Percentiles rank a stretch among this genome's conserved stretches.
These are phyloP conservation scores for Apocheima hispidaria DNA, from an alignment of 2,888 invertebrate species.

Conservation along the genomic window DNA sequence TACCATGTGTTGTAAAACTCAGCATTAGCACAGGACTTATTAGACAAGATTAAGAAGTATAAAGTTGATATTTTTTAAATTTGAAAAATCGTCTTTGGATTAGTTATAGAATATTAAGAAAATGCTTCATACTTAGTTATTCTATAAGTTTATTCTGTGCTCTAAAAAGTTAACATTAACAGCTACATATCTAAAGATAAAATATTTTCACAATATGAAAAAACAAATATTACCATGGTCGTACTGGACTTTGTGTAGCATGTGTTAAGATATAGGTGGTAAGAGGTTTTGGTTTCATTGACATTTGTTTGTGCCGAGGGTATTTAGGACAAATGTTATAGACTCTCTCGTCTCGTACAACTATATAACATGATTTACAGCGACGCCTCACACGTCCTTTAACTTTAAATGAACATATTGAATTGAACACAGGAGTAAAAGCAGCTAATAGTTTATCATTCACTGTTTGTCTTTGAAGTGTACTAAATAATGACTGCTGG, in stretches of 20 bases:
- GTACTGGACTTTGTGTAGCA: constrained; percentile 87
- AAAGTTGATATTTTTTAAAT: too few relatives aligned
- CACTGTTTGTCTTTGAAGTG: constrained; percentile 52
- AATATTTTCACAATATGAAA: not conserved
- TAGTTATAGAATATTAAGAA: not conserved
- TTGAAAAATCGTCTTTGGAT: not conserved
- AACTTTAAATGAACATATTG: constrained; percentile 87
- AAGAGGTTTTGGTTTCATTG: constrained; percentile 88
- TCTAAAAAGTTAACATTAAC: constrained; percentile 1
- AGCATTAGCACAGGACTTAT: too few relatives aligned
- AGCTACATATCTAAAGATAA: constrained; percentile 5
- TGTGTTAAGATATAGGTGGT: constrained; percentile 92
- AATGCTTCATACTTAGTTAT: not conserved
- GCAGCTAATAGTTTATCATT: constrained; percentile 59
- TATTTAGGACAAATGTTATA: constrained; percentile 91
- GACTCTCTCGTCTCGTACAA: constrained; percentile 88
- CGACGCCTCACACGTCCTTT: constrained; percentile 89
- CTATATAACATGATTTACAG: constrained; percentile 93
- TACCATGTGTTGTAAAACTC: too few relatives aligned
- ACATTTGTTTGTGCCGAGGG: constrained; percentile 93
- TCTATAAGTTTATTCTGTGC: constrained; percentile 10
- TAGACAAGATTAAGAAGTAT: too few relatives aligned
- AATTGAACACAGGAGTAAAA: constrained; percentile 59
- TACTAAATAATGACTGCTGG: constrained; percentile 52
- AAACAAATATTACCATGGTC: constrained; percentile 68